Evolutionary conservation across 1,140 invertebrate genomes (phyloP).

Genomic region (Thalassaphorura encarpata): DNA sequence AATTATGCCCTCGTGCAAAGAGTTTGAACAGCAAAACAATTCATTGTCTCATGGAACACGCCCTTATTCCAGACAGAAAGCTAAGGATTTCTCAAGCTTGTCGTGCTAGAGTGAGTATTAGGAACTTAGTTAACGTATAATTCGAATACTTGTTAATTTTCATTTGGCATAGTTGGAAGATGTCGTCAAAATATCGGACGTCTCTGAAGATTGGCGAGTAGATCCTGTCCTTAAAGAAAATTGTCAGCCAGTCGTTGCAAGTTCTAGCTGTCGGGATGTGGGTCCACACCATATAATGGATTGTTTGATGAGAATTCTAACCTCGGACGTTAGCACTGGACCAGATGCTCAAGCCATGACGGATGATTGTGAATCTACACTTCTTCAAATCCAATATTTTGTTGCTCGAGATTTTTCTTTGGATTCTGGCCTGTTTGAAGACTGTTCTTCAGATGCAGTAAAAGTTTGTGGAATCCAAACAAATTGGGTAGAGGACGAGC

Average conservation of each 20-base stretch:
- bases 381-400: constrained; percentile 96
- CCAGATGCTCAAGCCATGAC: constrained; percentile 52
- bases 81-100: constrained; percentile 55
- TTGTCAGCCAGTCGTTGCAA: constrained; percentile 70
- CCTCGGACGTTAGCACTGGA: constrained; percentile 14
- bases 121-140: too few species aligned
- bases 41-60: constrained; percentile 92
- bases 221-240: constrained; percentile 78
- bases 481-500: constrained; percentile 62
- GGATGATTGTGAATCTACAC: constrained; percentile 73
- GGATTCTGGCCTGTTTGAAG: constrained; percentile 76
- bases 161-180: constrained; percentile 53
- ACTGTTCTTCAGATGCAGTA: constrained; percentile 76
- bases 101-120: constrained; percentile 50
- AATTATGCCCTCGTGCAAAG: constrained; percentile 51
- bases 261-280: constrained; percentile 14
- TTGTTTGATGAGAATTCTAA: constrained; percentile 26
- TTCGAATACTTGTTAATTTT: neutral
- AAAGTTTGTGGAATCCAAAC: constrained; percentile 66
- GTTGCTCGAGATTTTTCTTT: constrained; percentile 86
- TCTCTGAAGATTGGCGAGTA: constrained; percentile 80
- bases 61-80: constrained; percentile 48
- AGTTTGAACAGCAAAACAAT: constrained; percentile 78
- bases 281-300: constrained; percentile 20
- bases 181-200: constrained; percentile 67